Evolutionary conservation across 2,888 invertebrate genomes (phyloP), one percentile per base, ranked within the genome.

Genomic region (Mylabris sibirica): DNA sequence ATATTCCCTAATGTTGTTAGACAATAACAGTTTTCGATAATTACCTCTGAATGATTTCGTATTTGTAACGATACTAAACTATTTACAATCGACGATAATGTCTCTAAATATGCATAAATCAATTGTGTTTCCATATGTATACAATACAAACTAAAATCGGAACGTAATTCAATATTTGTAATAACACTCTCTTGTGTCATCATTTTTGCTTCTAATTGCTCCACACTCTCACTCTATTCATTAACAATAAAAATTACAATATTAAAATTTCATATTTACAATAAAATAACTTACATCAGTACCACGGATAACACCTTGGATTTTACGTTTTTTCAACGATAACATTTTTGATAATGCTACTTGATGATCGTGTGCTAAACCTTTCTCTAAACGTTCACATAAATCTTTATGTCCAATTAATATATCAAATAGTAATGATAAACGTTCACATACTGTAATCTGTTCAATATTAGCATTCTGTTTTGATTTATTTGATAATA

Each of bases 51-150:
- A 79, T 89, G 88, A 8, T 88, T 86, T 38, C 85, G 84, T 35
- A 87, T 86, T 78, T 87, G 87, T 30, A 88, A 86, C 64, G 85
- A 86, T 4, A 89, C 87, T 70, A 90, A 85, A 72, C 87, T 87
- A 72, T 87, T 87, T 59, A 90, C 80, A 69, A 90, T 88, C 1
- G 88, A 85, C 0, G 89, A 88, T 26, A 90, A 83, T 57, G 89
- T 88, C 78, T 89, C 89, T 66, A 90, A 84, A 81, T 90, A 88
- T 3, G 88, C 86, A 74, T 89, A 88, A 4, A 89, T 89, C 49
- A 90, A 81, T 74, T 89, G 89, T 0, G 90, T 90, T 78, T 90
- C 90, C 86, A 89, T 87, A 75, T 89, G 87, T 20, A 90, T 86
- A 80, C 90, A 90, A 76, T 89, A 88, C 59, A 90, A 83, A 67